phyloP scores from a whole-genome alignment of 2,113 vertebrate genomes.

The Triplophysa dalaica region DNA sequence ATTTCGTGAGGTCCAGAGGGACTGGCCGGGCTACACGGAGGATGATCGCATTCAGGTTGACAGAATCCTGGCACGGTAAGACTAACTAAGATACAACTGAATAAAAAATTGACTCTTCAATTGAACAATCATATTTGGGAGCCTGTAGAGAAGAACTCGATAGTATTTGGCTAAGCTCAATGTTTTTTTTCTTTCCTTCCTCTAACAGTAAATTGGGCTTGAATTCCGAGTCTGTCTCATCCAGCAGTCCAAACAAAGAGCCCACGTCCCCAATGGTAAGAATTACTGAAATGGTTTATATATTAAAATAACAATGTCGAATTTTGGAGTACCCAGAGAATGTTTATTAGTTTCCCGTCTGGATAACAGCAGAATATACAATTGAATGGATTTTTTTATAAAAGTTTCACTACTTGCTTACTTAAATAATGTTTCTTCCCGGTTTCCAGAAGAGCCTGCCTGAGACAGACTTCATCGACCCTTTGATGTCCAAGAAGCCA shows the following conservation, averaged over 20 bases:
- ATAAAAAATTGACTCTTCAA: conserved; percentile 2
- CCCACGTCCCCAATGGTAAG: conserved; percentile 68
- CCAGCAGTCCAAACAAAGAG: conserved; percentile 73
- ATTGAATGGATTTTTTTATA: too few relatives aligned
- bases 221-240: conserved; percentile 63
- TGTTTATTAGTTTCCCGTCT: too few relatives aligned
- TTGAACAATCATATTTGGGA: neutral
- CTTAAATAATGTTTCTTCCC: neutral
- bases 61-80: conserved; percentile 81
- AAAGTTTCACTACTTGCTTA: neutral
- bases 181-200: conserved; percentile 16
- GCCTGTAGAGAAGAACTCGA: neutral
- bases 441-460: conserved; percentile 74
- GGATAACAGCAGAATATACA: too few relatives aligned
- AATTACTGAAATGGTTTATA: neutral
- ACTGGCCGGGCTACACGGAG: conserved; percentile 92
- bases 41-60: conserved; percentile 81
- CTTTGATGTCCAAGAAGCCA: conserved; percentile 82
- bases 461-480: conserved; percentile 77
- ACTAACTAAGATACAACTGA: neutral
- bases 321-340: too few relatives aligned
- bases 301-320: too few relatives aligned
- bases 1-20: conserved; percentile 85
- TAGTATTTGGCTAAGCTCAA: neutral
- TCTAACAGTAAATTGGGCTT: conserved; percentile 72